Evolutionary conservation across 2,797 vertebrate species (phyloP), one percentile per base, ranked within the genome.

Genomic region (Lepilemur septentrionalis): DNA sequence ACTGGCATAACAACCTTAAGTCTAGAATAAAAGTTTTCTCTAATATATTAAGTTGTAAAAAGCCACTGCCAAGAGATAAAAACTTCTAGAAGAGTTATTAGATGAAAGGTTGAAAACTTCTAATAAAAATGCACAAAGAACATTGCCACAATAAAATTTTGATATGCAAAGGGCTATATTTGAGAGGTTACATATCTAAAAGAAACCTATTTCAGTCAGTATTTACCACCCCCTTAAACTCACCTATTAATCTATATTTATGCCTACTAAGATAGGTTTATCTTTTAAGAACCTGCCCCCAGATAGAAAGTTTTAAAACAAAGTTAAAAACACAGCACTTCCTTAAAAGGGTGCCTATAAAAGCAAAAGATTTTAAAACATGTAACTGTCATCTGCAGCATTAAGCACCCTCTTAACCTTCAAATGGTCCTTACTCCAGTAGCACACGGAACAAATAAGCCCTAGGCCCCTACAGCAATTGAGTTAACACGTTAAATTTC

Each of bases 91-190:
- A 0, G 83, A 97, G 22, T 55, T 15, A 85, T 22, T 91, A 97
- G 95, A 97, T 96, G 52, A 98, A 97, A 93, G 61, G 81, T 92
- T 96, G 91, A 96, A 95, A 96, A 97, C 55, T 65, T 96, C 91
- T 96, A 97, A 92, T 97, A 98, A 96, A 98, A 93, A 95, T 41
- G 81, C 86, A 87, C 25, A 94, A 38, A 85, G 85, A 88, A 78
- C 48, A 78, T 18, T 96, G 93, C 75, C 92, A 93, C 28, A 95
- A 89, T 94, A 97, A 96, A 98, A 93, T 93, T 89, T 93, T 97
- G 95, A 96, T 97, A 98, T 94, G 91, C 87, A 97, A 97, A 91
- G 48, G 92, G 96, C 95, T 93, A 92, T 79, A 96, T 97, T 92
- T 97, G 92, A 95, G 96, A 88, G 95, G 76, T 70, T 97, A 81